Evolutionary conservation across 2,888 invertebrate species (phyloP), one percentile per base, ranked within the genome.

Genomic region (Sycophila texana): DNA sequence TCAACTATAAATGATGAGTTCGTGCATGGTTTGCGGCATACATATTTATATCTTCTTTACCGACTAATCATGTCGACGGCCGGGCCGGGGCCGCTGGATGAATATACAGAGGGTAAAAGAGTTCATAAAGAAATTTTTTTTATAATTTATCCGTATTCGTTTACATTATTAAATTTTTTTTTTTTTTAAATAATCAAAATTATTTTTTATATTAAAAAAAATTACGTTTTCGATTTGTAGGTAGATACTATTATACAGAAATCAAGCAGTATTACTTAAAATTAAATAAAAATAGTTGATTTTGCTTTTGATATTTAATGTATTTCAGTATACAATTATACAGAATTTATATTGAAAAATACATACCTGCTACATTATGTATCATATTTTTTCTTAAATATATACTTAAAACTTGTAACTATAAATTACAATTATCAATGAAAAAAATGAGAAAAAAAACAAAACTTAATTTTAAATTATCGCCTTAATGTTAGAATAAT

Each of bases 331-430:
- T 47, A 68, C 51, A 73, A 60, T 68, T 76, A 26, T 26, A 71
- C 66, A 78, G 30, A 66, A 75, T 49, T 74, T 53, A 53, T 67
- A 73, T 74, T 72, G 67, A 72, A 78, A 75, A 81, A 78, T 78
- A 78, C 81, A 81, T 73, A 61, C 20, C 39, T 49, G 60, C 51
- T 60, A 65, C 55, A 72, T 63, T 72, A 72, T 71, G 66, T 74
- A 71, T 30, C 30, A 66, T n/a, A n/a, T 74, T 53, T 76, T 68
- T 20, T 20, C 47, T 58, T 70, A 77, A 73, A 70, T 73, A 58
- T 73, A 58, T 67, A 74, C 65, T 67, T 39, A 63, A 71, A 79
- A 67, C 70, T 74, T 39, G n/a, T 63, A 58, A 53, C 65, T 57
- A 26, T 26, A n/a, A 39, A 58, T 63, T 63, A 76, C 55, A 72